Conservation (phyloP, 1,140 invertebrate species). For the Sipha flava region DNA sequence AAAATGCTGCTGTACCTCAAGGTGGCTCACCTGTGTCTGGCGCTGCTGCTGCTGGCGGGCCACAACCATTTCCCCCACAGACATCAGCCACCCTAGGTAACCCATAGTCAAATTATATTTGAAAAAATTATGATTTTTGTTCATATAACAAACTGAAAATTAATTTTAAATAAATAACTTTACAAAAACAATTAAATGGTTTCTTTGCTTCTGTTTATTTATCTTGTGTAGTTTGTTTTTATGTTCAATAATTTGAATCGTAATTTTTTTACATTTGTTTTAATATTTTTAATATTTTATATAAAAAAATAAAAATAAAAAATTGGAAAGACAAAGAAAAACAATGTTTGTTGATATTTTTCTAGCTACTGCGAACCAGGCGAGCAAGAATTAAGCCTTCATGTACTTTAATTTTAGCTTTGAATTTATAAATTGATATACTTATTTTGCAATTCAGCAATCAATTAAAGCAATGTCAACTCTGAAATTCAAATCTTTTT, state of each 20-base stretch:
- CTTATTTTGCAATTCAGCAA: constrained; percentile 25
- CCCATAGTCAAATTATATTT: neutral
- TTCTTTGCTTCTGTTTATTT: neutral
- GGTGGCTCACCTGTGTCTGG: constrained; percentile 24
- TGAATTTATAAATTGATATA: constrained; percentile 29
- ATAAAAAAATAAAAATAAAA: neutral
- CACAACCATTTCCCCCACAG: constrained; percentile 23
- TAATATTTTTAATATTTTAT: neutral
- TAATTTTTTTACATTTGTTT: neutral
- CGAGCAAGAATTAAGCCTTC: constrained; percentile 31
- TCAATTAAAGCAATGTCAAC: constrained; percentile 24
- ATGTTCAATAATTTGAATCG: neutral
- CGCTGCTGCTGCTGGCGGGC: constrained; percentile 9
- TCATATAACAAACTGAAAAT: neutral
- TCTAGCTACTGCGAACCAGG: constrained; percentile 29
- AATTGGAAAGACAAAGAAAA: neutral
- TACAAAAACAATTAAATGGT: neutral
- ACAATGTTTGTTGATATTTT: constrained; percentile 21
- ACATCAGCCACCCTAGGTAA: constrained; percentile 24
- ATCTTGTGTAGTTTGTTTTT: neutral
- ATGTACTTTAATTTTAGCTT: constrained; percentile 31
- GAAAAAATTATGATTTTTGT: constrained; percentile 22
- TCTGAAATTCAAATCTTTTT: constrained; percentile 26
- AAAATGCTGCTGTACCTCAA: constrained; percentile 18
- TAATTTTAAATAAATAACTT: neutral